Conservation (phyloP, 1,140 invertebrate species). For the Aphelenchoides fujianensis region DNA sequence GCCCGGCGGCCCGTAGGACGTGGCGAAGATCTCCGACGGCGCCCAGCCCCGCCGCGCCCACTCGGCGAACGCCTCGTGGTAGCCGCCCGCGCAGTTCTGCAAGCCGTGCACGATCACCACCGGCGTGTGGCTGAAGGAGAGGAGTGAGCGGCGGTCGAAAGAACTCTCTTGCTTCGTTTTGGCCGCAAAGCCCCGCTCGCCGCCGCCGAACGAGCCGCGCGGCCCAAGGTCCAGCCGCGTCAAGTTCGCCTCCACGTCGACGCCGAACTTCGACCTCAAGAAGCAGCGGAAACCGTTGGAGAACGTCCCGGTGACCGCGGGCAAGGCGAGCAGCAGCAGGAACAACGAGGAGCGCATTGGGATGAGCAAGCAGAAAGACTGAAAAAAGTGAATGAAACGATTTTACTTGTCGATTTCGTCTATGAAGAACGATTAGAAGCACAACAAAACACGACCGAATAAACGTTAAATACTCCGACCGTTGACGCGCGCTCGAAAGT, state of each 20-base stretch:
- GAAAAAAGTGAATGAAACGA: too few species aligned
- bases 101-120: constrained; percentile 25
- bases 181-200: not conserved
- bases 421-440: too few species aligned
- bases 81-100: constrained; percentile 1
- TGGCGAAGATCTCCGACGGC: constrained; percentile 8
- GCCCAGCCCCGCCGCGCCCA: constrained; percentile 1
- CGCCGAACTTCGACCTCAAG: not conserved
- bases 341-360: too few species aligned
- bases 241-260: constrained; percentile 4
- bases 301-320: too few species aligned
- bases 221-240: constrained; percentile 17
- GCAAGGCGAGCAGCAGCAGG: too few species aligned
- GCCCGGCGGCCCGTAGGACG: constrained; percentile 3
- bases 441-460: too few species aligned
- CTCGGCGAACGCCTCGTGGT: not conserved
- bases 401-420: too few species aligned
- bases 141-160: not conserved
- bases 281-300: constrained; percentile 18
- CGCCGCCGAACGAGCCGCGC: constrained; percentile 19
- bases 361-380: too few species aligned
- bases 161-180: constrained; percentile 10
- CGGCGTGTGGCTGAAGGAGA: not conserved
- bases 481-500: too few species aligned
- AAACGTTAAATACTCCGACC: too few species aligned